Evolutionary conservation across 2,113 vertebrate genomes (phyloP).

Genomic region (Tautogolabrus adspersus): DNA sequence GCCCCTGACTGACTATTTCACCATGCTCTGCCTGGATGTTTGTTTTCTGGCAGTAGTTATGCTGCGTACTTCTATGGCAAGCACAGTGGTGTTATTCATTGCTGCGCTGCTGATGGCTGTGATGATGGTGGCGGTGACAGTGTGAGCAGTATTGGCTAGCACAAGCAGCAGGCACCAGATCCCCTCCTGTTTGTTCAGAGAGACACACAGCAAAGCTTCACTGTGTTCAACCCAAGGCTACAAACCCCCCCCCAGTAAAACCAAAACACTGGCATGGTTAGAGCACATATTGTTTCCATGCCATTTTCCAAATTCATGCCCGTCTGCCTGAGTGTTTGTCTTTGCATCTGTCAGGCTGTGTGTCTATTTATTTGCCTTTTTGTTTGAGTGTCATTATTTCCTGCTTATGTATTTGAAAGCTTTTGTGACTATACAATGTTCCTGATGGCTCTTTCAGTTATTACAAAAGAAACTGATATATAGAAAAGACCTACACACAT

Average conservation of each 20-base stretch:
- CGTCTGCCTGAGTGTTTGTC: constrained; percentile 60
- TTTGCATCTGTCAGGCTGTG: constrained; percentile 65
- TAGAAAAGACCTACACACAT: constrained; percentile 27
- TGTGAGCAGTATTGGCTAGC: constrained; percentile 72
- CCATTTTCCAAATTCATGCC: constrained; percentile 67
- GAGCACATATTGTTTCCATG: constrained; percentile 67
- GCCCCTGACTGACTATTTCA: constrained; percentile 3
- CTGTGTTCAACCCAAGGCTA: constrained; percentile 73
- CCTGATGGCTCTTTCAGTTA: constrained; percentile 10
- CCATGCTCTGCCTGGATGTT: constrained; percentile 42
- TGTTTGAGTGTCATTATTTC: constrained; percentile 45
- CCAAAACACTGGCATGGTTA: constrained; percentile 76
- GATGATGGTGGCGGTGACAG: constrained; percentile 75
- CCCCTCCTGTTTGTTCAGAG: constrained; percentile 76
- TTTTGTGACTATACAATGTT: constrained; percentile 35
- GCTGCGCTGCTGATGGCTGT: constrained; percentile 71
- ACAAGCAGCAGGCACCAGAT: constrained; percentile 73
- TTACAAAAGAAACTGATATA: constrained; percentile 21
- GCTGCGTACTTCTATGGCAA: constrained; percentile 42
- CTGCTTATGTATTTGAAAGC: constrained; percentile 34
- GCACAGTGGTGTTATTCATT: constrained; percentile 74
- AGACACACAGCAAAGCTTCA: constrained; percentile 71
- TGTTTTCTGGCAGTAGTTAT: constrained; percentile 49
- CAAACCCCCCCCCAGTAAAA: constrained; percentile 63
- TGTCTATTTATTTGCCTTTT: constrained; percentile 52